Evolutionary conservation across 2,888 invertebrate genomes (phyloP), one percentile per base, ranked within the genome.

Genomic region (Limnephilus lunatus): DNA sequence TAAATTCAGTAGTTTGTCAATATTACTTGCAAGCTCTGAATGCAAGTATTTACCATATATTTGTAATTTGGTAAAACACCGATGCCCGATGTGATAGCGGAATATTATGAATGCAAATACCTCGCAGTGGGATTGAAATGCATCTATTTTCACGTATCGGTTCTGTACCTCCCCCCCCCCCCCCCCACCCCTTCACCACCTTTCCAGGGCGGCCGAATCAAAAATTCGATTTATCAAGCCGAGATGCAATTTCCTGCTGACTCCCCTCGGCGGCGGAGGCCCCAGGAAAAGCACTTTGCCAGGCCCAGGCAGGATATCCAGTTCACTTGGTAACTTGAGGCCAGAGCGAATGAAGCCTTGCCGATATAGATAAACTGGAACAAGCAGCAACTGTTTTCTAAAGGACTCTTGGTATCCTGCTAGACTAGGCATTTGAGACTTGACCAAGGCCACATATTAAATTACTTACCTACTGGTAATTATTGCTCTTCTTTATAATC

Each of bases 311-410:
- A 83, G 83, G 25, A 83, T 83, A 83, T 83, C 19, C 83, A 39
- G 83, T 83, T 35, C 32, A 83, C 83, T 83, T 83, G 83, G 35
- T 83, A 32, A 83, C 19, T 83, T 83, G 30, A 83, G 35, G 25
- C 53, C 53, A 5, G 15, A 15, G 5, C 53, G 68, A 68, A 68
- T 68, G 9, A 68, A 68, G 25, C 7, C 19, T 5, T 68, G n/a
- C 25, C n/a, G n/a, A 68, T 25, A 68, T 25, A 68, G 9, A 9
- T 9, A n/a, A 25, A 68, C 68, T 68, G 68, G 25, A n/a, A 68
- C 48, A 15, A 14, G 48, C 48, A 3, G 48, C 48, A 14, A 48
- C 48, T 48, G 48, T 48, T 48, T 15, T 15, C 48, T 14, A 48
- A 48, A 48, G 48, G 15, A 48, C 48, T 15, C 15, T 3, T 3